Percentiles rank a stretch among this genome's conserved stretches.
These are phyloP conservation scores for Phyllotreta cruciferae DNA, from an alignment of 2,888 invertebrate genomes.

Conservation along the genomic window DNA sequence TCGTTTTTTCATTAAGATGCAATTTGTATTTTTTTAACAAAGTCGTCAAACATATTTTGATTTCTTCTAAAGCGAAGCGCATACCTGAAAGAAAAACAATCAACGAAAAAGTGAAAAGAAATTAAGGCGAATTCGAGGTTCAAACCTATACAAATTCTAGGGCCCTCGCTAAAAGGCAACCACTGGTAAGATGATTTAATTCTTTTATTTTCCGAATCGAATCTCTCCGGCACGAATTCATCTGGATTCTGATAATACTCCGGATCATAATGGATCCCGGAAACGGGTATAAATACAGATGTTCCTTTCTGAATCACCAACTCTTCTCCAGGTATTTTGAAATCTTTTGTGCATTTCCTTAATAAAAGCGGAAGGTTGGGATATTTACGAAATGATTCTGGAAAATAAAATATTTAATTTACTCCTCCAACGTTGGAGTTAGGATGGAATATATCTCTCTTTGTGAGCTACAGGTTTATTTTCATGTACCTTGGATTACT, in stretches of 20 bases:
- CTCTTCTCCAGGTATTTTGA: conserved; percentile 50
- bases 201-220: conserved; percentile 41
- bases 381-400: conserved; percentile 56
- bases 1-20: conserved; percentile 1
- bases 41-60: background rate
- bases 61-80: background rate
- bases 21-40: conserved; percentile 2
- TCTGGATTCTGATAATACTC: conserved; percentile 47
- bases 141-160: conserved; percentile 54
- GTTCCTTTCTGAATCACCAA: conserved; percentile 53
- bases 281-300: conserved; percentile 50
- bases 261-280: conserved; percentile 45
- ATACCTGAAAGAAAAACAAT: no score
- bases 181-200: conserved; percentile 40
- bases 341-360: conserved; percentile 45
- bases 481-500: conserved; percentile 1
- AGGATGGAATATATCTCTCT: background rate
- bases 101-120: no score
- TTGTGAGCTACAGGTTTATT: background rate
- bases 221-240: conserved; percentile 46
- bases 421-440: background rate
- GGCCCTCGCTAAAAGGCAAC: conserved; percentile 56
- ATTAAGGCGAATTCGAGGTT: no score
- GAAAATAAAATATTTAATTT: conserved; percentile 29
- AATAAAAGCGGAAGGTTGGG: conserved; percentile 48